These are phyloP conservation scores for Drosophila nr. medialis DNA, from an alignment of 2,888 invertebrate genomes.

Conservation along the genomic window DNA sequence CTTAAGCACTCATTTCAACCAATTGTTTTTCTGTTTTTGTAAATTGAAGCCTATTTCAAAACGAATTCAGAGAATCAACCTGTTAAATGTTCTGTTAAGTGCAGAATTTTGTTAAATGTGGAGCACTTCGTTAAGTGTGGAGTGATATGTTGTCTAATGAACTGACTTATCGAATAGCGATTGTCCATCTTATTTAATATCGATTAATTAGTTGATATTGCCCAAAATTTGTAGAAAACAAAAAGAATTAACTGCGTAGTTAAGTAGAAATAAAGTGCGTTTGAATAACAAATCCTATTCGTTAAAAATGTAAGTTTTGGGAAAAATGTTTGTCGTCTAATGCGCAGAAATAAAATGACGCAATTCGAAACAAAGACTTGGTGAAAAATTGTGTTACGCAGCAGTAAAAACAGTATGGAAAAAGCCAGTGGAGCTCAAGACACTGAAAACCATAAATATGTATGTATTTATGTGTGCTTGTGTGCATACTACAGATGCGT, in stretches of 20 bases:
- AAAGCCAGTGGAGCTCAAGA: slow-evolving; percentile 66
- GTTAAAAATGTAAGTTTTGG: slow-evolving; percentile 48
- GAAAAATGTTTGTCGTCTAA: neutral
- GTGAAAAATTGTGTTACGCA: slow-evolving; percentile 65
- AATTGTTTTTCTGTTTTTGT: neutral
- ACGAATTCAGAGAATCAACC: neutral
- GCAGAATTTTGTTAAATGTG: slow-evolving; percentile 1
- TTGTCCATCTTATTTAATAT: slow-evolving; percentile 23
- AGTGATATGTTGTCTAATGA: slow-evolving; percentile 4
- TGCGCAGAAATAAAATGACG: neutral
- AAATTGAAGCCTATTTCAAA: neutral
- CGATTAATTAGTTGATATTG: slow-evolving; percentile 49
- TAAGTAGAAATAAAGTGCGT: slow-evolving; percentile 53
- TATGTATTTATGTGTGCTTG: neutral
- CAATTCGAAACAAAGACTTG: neutral
- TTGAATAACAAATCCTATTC: slow-evolving; percentile 13
- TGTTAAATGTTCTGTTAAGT: neutral
- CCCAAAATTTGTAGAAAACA: slow-evolving; percentile 53
- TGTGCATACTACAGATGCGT: slow-evolving; percentile 15
- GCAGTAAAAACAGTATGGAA: slow-evolving; percentile 62
- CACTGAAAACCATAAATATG: slow-evolving; percentile 53
- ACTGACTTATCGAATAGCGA: slow-evolving; percentile 27
- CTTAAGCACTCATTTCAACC: neutral
- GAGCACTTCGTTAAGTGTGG: slow-evolving; percentile 18
- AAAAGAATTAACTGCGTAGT: slow-evolving; percentile 71